Conservation (phyloP, 2,888 invertebrate genomes). For the Thera britannica region DNA sequence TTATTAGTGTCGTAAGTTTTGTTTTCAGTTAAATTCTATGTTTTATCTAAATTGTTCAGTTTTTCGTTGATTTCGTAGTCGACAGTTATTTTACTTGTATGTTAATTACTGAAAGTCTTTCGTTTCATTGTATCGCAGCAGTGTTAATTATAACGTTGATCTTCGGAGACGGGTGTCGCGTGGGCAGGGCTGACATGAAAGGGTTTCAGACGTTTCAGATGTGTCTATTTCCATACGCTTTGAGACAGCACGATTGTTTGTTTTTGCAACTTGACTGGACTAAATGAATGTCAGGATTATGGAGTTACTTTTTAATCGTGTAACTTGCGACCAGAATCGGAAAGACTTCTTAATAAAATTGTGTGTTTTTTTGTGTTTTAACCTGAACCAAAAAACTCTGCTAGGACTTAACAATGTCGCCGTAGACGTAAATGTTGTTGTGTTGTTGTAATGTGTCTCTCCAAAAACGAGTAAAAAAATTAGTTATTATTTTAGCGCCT, state of each 20-base stretch:
- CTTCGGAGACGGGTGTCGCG: constrained; percentile 55
- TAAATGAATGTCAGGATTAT: constrained; percentile 37
- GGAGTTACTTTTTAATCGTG: constrained; percentile 29
- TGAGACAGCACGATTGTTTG: constrained; percentile 74
- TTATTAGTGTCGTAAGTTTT: too few relatives aligned
- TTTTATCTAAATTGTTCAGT: not conserved
- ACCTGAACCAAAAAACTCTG: too few relatives aligned
- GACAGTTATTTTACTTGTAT: not conserved
- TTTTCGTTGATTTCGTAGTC: not conserved
- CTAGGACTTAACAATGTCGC: too few relatives aligned
- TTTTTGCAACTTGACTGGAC: constrained; percentile 73
- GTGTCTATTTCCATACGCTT: constrained; percentile 80
- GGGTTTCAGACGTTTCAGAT: constrained; percentile 64
- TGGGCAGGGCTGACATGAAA: constrained; percentile 72
- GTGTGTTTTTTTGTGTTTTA: too few relatives aligned
- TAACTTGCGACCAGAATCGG: constrained; percentile 12
- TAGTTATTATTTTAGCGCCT: too few relatives aligned
- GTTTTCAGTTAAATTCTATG: too few relatives aligned
- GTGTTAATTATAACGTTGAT: constrained; percentile 45
- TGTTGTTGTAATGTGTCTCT: too few relatives aligned
- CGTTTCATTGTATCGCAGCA: constrained; percentile 35
- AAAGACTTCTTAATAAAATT: constrained; percentile 2
- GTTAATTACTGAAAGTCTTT: constrained; percentile 5
- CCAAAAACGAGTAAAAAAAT: too few relatives aligned
- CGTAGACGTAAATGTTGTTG: too few relatives aligned